Evolutionary conservation across 1,140 invertebrate species (phyloP).

Genomic region (Cydia strobilella): DNA sequence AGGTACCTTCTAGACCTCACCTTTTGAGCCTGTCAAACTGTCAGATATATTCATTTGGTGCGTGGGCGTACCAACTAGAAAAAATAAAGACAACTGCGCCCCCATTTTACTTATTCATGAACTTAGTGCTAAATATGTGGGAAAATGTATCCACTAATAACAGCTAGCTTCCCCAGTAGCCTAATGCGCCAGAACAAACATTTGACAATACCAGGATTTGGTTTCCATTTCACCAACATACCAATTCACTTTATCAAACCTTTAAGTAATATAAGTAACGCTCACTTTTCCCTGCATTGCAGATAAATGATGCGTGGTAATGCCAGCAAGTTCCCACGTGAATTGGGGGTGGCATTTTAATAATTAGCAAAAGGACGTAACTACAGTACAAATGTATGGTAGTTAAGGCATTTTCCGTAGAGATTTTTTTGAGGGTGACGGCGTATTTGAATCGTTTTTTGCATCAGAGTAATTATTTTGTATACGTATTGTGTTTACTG

Average conservation of each 20-base stretch:
- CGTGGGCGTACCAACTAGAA: too few species aligned
- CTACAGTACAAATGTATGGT: not conserved
- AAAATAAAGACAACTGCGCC: not conserved
- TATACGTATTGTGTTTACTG: conserved; percentile 9
- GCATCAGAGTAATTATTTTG: conserved; percentile 11
- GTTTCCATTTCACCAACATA: not conserved
- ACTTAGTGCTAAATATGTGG: not conserved
- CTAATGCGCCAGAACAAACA: not conserved
- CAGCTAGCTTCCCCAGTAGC: conserved; percentile 1
- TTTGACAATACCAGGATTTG: conserved; percentile 14
- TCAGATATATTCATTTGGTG: too few species aligned
- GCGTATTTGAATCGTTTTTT: not conserved
- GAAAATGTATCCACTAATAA: conserved; percentile 10
- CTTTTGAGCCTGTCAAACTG: too few species aligned
- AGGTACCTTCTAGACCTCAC: too few species aligned
- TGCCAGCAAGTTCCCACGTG: not conserved
- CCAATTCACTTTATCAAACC: not conserved
- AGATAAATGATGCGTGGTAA: not conserved
- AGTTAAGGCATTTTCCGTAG: not conserved
- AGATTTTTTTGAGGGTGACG: not conserved
- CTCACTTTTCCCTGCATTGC: not conserved
- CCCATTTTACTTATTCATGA: not conserved
- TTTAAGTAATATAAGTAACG: not conserved
- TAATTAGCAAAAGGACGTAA: not conserved
- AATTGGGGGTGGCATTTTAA: not conserved